phyloP scores from a whole-genome alignment of 2,113 vertebrate genomes.

The mouse (Mus musculus) region GRCm39 chr11:89407001-89407500 shows the following conservation, averaged over 20 bases:
- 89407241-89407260: background rate
- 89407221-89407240: background rate
- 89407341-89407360: background rate
- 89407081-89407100: conserved; percentile 6
- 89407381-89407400: background rate
- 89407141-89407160: background rate
- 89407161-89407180: background rate
- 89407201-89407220: background rate
- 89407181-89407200: background rate
- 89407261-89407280: background rate
- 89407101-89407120: background rate
- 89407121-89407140: background rate
- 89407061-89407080: background rate
- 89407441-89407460: background rate
- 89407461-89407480: background rate
- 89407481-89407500: background rate
- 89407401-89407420: background rate
- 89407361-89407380: background rate
- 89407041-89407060: background rate
- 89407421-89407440: background rate
- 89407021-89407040: background rate
- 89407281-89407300: background rate
- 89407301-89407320: background rate
- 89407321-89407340: background rate
- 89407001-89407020: background rate